phyloP scores from a whole-genome alignment of 1,140 invertebrate species.

The Amphibalanus amphitrite region DNA sequence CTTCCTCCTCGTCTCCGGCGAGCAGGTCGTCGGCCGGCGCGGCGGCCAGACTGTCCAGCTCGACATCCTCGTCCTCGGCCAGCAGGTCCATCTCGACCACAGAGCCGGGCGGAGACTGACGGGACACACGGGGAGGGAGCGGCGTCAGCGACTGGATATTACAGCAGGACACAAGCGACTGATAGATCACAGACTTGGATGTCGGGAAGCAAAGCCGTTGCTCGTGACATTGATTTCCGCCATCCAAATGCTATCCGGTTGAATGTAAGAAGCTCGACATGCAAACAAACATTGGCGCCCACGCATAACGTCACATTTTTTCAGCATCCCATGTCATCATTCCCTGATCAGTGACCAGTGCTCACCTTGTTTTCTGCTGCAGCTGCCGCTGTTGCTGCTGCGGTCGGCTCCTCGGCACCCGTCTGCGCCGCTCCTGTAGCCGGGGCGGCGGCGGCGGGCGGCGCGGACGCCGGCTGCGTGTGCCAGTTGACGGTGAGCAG shows the following conservation, averaged over 20 bases:
- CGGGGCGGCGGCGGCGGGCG: constrained; percentile 39
- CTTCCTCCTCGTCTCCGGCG: neutral
- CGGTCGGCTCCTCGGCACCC: constrained; percentile 38
- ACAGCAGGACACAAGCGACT: too few relatives aligned
- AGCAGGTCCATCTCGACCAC: neutral
- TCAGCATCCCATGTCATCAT: too few relatives aligned
- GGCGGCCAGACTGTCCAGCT: neutral
- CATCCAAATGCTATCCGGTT: too few relatives aligned
- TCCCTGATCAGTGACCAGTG: too few relatives aligned
- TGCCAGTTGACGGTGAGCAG: constrained; percentile 28
- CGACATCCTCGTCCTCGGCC: neutral
- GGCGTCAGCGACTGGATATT: too few relatives aligned
- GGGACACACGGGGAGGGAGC: too few relatives aligned
- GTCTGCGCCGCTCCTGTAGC: constrained; percentile 46
- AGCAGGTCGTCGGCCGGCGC: neutral
- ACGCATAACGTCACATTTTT: too few relatives aligned
- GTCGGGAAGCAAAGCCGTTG: too few relatives aligned
- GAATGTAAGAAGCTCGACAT: too few relatives aligned
- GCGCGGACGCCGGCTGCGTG: constrained; percentile 32
- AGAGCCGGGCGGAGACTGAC: neutral
- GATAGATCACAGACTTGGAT: too few relatives aligned
- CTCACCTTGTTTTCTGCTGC: neutral
- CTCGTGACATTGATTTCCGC: too few relatives aligned
- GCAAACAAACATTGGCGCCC: too few relatives aligned
- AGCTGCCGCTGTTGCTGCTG: constrained; percentile 28